phyloP scores from a whole-genome alignment of 2,113 vertebrate species.

The Vombatus ursinus region DNA sequence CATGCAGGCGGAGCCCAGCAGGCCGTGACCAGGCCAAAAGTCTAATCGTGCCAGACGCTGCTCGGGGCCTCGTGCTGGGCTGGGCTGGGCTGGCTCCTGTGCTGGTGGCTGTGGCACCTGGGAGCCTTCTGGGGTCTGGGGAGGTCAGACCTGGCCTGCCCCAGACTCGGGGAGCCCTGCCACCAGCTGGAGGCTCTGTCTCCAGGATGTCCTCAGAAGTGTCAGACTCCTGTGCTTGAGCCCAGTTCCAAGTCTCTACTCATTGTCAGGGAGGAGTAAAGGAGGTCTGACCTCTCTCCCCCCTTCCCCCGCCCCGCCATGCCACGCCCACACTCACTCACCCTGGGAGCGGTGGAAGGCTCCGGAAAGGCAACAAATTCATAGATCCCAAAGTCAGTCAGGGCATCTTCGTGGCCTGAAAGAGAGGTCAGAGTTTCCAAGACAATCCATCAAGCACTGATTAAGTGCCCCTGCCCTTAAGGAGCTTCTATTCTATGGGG shows the following conservation, averaged over 20 bases:
- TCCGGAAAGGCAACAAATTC: conserved; percentile 95
- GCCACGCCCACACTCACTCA: conserved; percentile 67
- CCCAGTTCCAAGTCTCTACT: not conserved
- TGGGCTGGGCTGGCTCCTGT: not conserved
- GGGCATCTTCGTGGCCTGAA: conserved; percentile 94
- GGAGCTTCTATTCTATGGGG: not conserved
- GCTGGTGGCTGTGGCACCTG: not conserved
- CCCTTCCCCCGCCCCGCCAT: not conserved
- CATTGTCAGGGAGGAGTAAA: not conserved
- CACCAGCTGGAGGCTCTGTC: not conserved
- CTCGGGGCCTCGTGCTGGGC: not conserved
- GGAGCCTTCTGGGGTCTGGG: not conserved
- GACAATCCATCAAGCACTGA: not conserved
- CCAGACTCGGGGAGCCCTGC: not conserved
- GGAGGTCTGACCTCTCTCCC: not conserved
- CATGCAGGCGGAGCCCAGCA: not conserved
- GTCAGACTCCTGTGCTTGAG: not conserved
- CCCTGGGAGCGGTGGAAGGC: conserved; percentile 87
- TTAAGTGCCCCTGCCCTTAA: not conserved
- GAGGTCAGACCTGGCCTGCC: too few species aligned
- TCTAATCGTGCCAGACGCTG: not conserved
- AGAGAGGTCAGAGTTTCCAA: conserved; percentile 36
- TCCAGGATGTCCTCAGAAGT: not conserved
- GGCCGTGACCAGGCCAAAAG: not conserved
- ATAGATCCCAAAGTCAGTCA: conserved; percentile 97